Base-by-base conservation (phyloP, 2,888 invertebrate species). In the Oligia fasciuncula region DNA sequence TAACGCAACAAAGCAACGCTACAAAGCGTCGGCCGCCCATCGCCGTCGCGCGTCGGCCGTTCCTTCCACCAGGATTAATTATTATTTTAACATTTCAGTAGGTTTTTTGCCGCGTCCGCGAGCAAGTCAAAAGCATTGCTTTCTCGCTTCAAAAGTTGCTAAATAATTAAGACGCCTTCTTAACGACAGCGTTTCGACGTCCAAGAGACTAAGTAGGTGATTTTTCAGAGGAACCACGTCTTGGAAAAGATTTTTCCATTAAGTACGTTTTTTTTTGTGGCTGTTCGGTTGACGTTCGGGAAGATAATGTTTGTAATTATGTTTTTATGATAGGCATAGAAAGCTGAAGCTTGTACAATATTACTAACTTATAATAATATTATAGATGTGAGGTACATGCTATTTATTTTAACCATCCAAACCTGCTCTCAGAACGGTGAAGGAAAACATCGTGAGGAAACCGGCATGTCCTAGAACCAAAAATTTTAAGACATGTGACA, bases 61-160 rank as follows among this genome's bases (percentile, higher is more conserved):
- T 88, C 89, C 85, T 91, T 91, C 92, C 92, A 90, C 92, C 92
- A 94, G 96, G 96, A 97, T 97, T 97, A 97, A 96, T 97, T 96
- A 97, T 97, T 96, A 97, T 96, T 97, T 96, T 96, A 96, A 95
- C 95, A 93, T 96, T 95, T 95, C 93, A 90, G 92, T 93, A 91
- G 93, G 93, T 96, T 96, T 97, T 96, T 97, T 96, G 94, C 94
- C 90, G 83, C 91, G 91, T 92, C 91, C 92, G 90, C 91, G 92
- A 94, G 93, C 95, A 94, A 96, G 96, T 96, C 96, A 96, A 96
- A 96, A 96, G 96, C 96, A 95, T 95, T 94, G 95, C 96, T 94
- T 94, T 92, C 90, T 93, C 95, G 93, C 95, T 94, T 95, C 94
- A 95, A 95, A 96, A 96, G 94, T 95, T 96, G 93, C 94, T 96